Evolutionary conservation across 2,797 vertebrate species (phyloP).

Genomic region (Sylvia borin): DNA sequence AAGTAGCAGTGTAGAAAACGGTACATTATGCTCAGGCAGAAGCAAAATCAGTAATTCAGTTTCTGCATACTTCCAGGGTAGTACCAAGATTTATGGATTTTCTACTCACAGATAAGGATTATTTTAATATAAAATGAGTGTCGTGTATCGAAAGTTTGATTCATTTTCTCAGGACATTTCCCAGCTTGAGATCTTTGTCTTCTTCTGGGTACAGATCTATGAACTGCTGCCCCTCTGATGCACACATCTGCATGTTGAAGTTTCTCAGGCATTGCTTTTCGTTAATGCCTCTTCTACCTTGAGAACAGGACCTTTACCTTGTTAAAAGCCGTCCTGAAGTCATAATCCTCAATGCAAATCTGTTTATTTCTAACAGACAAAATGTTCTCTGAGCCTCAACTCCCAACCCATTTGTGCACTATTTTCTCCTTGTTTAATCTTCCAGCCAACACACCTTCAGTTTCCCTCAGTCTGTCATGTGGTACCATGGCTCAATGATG

Average conservation of each 20-base stretch:
- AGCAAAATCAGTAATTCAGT: background rate
- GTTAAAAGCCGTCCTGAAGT: background rate
- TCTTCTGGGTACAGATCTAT: background rate
- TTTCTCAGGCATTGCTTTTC: background rate
- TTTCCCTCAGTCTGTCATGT: background rate
- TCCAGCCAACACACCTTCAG: background rate
- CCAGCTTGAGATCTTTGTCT: background rate
- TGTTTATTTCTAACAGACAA: background rate
- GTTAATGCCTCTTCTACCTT: background rate
- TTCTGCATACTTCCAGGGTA: background rate
- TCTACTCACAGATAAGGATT: background rate
- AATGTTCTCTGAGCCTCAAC: background rate
- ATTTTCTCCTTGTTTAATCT: background rate
- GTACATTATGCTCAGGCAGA: background rate
- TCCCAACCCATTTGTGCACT: background rate
- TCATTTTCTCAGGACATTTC: background rate
- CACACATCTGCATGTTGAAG: background rate
- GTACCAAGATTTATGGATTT: background rate
- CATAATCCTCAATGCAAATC: background rate
- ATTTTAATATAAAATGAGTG: background rate
- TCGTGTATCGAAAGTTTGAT: background rate
- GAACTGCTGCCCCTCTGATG: background rate
- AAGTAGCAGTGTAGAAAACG: background rate
- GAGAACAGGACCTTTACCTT: background rate
- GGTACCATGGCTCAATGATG: background rate